Conservation (phyloP, 2,113 vertebrate species). For the Copsychus sechellarum region DNA sequence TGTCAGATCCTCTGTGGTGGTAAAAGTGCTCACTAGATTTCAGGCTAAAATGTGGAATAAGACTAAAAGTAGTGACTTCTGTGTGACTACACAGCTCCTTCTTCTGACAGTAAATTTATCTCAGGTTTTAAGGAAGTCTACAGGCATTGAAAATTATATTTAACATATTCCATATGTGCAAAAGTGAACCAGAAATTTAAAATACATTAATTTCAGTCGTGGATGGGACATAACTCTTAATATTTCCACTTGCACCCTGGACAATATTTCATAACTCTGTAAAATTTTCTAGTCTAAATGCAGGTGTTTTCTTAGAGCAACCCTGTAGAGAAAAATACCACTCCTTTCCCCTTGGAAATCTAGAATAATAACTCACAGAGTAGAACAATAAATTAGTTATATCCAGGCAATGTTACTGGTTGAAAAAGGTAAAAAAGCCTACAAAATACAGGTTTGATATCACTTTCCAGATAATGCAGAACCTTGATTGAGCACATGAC, state of each 20-base stretch:
- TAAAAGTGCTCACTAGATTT: neutral
- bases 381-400: neutral
- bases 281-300: constrained; percentile 13
- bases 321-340: neutral
- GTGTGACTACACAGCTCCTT: neutral
- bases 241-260: constrained; percentile 26
- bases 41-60: neutral
- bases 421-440: neutral
- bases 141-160: constrained; percentile 9
- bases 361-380: neutral
- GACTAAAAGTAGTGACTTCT: neutral
- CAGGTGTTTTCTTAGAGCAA: constrained; percentile 36
- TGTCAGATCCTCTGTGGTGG: neutral
- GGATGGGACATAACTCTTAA: constrained; percentile 16
- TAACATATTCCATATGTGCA: constrained; percentile 37
- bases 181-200: neutral
- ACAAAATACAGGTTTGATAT: neutral
- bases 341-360: constrained; percentile 14
- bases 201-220: constrained; percentile 8
- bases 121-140: neutral
- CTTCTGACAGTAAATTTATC: constrained; percentile 31
- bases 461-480: neutral
- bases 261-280: constrained; percentile 3
- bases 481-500: neutral
- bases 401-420: neutral